phyloP scores from a whole-genome alignment of 2,113 vertebrate species.

The Athene cunicularia region DNA sequence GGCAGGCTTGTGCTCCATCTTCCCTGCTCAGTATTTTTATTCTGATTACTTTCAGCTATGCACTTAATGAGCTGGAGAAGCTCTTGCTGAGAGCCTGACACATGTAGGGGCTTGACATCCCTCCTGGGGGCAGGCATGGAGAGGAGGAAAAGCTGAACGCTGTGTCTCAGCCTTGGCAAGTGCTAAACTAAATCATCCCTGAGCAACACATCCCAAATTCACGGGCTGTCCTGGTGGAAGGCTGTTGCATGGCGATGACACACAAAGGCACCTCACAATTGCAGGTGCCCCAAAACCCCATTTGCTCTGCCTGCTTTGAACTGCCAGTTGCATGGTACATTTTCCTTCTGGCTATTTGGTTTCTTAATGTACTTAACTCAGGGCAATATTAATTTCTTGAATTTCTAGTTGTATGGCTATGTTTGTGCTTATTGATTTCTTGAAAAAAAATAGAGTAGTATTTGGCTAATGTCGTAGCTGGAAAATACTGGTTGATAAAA shows the following conservation, averaged over 20 bases:
- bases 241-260: background rate
- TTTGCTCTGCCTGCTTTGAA: background rate
- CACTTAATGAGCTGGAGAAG: background rate
- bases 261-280: fast-evolving
- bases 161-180: background rate
- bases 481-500: background rate
- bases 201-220: fast-evolving
- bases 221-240: background rate
- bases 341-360: background rate
- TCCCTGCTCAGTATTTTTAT: background rate
- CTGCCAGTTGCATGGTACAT: fast-evolving
- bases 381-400: background rate
- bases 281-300: background rate
- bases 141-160: background rate
- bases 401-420: fast-evolving
- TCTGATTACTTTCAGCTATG: background rate
- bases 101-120: fast-evolving
- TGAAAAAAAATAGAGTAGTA: background rate
- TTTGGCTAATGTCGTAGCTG: background rate
- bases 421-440: background rate
- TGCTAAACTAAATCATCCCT: background rate
- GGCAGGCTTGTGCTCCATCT: fast-evolving
- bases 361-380: background rate
- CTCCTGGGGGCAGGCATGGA: background rate
- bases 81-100: background rate